phyloP scores from a whole-genome alignment of 1,140 invertebrate genomes.

The Drepana arcuata region DNA sequence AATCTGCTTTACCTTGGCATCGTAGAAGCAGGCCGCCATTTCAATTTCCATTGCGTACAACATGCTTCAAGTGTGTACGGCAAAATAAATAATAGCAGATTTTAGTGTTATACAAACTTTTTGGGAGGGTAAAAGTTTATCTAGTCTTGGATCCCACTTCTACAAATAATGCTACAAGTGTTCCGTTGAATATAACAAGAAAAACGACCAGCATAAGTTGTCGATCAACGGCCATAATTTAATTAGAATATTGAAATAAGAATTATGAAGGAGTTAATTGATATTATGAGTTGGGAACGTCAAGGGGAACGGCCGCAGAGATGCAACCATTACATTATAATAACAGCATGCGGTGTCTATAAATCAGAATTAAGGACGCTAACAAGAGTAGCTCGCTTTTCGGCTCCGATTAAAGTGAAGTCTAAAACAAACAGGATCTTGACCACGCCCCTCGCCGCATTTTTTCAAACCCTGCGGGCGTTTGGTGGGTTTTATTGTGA shows the following conservation, averaged over 20 bases:
- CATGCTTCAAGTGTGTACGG: too few relatives aligned
- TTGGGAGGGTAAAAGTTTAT: too few relatives aligned
- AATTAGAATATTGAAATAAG: slow-evolving; percentile 33
- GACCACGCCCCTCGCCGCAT: slow-evolving; percentile 22
- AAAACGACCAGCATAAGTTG: too few relatives aligned
- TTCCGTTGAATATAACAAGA: too few relatives aligned
- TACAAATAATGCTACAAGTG: too few relatives aligned
- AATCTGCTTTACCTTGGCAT: slow-evolving; percentile 39
- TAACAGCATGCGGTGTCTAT: slow-evolving; percentile 51
- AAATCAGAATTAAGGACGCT: slow-evolving; percentile 57
- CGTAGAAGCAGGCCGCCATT: slow-evolving; percentile 25
- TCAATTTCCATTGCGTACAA: too few relatives aligned
- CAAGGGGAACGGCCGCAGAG: slow-evolving; percentile 31
- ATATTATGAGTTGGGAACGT: slow-evolving; percentile 43
- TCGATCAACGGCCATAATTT: slow-evolving; percentile 25
- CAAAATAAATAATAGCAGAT: too few relatives aligned
- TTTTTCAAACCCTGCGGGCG: slow-evolving; percentile 27
- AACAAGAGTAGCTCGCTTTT: slow-evolving; percentile 38
- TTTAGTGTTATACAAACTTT: too few relatives aligned
- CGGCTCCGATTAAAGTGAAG: slow-evolving; percentile 45
- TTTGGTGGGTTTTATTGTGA: slow-evolving; percentile 19
- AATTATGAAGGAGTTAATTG: slow-evolving; percentile 52
- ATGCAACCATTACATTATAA: slow-evolving; percentile 40
- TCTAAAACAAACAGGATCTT: slow-evolving; percentile 51
- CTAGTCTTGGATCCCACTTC: too few relatives aligned